A percentile compares a stretch with the other conserved stretches of the same genome.
Evolutionary conservation across 2,888 invertebrate species (phyloP).

Genomic region (Diarsia brunnea): DNA sequence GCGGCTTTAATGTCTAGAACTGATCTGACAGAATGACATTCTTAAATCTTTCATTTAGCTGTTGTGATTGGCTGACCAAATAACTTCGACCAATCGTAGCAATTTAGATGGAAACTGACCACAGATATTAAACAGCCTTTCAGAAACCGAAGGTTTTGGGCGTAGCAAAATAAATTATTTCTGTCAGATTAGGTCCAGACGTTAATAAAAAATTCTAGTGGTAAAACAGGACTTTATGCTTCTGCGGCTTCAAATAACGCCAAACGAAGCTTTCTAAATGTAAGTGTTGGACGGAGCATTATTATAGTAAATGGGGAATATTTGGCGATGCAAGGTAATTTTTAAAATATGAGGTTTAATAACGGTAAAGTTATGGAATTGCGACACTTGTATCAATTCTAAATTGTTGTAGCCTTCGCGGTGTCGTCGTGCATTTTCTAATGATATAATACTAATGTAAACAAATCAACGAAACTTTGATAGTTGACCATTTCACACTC

Average conservation of each 20-base stretch:
- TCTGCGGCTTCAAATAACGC: slow-evolving; percentile 50
- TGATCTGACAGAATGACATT: slow-evolving; percentile 37
- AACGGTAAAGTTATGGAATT: slow-evolving; percentile 47
- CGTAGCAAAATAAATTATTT: not conserved
- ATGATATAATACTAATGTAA: slow-evolving; percentile 15
- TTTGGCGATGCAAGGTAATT: slow-evolving; percentile 61
- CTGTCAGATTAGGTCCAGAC: slow-evolving; percentile 11
- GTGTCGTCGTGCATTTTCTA: slow-evolving; percentile 52
- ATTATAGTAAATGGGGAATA: slow-evolving; percentile 42
- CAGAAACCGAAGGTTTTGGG: slow-evolving; percentile 5
- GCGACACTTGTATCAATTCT: slow-evolving; percentile 50
- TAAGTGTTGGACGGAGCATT: slow-evolving; percentile 46
- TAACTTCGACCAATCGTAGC: slow-evolving; percentile 5
- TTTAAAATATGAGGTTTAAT: slow-evolving; percentile 49
- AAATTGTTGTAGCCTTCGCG: slow-evolving; percentile 61
- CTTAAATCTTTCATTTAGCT: not conserved
- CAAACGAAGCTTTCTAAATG: slow-evolving; percentile 45
- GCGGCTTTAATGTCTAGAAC: slow-evolving; percentile 44
- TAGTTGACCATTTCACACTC: slow-evolving; percentile 44
- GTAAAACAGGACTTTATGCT: slow-evolving; percentile 31
- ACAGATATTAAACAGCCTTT: not conserved
- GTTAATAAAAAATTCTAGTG: slow-evolving; percentile 7
- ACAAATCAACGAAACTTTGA: slow-evolving; percentile 62
- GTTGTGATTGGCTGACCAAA: slow-evolving; percentile 4
- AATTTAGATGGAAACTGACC: slow-evolving; percentile 6